Percentiles rank a stretch among this genome's conserved stretches.
These are phyloP conservation scores for Drosophila melanica DNA, from an alignment of 1,140 invertebrate species.

Conservation along the genomic window DNA sequence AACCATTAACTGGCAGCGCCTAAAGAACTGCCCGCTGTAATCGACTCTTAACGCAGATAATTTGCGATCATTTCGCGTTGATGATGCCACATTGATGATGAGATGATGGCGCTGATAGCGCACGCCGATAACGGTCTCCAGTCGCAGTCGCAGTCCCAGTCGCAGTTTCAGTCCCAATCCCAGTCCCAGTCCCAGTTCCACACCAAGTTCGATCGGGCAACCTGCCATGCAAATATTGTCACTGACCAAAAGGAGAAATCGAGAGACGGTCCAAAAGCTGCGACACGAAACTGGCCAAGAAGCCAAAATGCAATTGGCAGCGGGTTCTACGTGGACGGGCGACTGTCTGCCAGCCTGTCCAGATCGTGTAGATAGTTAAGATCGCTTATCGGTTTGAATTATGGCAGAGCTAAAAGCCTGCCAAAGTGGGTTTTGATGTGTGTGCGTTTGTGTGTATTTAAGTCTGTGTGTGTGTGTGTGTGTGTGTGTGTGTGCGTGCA, in stretches of 20 bases:
- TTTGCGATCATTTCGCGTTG: slow-evolving; percentile 78
- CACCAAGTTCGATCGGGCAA: slow-evolving; percentile 13
- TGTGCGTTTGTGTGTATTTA: slow-evolving; percentile 13
- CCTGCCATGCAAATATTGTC: slow-evolving; percentile 73
- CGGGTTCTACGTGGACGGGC: slow-evolving; percentile 25
- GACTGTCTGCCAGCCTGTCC: slow-evolving; percentile 48
- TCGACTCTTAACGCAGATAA: slow-evolving; percentile 65
- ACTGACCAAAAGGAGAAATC: slow-evolving; percentile 10
- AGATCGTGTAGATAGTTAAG: slow-evolving; percentile 81
- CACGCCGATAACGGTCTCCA: slow-evolving; percentile 45
- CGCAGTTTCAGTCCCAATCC: background rate
- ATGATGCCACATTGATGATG: slow-evolving; percentile 75
- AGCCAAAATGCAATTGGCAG: slow-evolving; percentile 60
- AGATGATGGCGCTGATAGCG: slow-evolving; percentile 74
- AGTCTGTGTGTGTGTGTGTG: slow-evolving; percentile 19
- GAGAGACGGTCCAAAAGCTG: slow-evolving; percentile 9
- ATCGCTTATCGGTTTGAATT: slow-evolving; percentile 77
- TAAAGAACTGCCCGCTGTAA: slow-evolving; percentile 12
- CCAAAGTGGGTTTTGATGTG: slow-evolving; percentile 57
- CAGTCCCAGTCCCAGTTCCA: background rate
- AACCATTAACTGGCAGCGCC: slow-evolving; percentile 57
- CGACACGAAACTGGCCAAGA: slow-evolving; percentile 41
- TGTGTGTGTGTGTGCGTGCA: slow-evolving; percentile 38
- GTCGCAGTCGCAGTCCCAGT: background rate
- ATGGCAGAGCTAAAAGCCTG: slow-evolving; percentile 79